Conservation (phyloP, 2,113 vertebrate species). For the Callipepla squamata region DNA sequence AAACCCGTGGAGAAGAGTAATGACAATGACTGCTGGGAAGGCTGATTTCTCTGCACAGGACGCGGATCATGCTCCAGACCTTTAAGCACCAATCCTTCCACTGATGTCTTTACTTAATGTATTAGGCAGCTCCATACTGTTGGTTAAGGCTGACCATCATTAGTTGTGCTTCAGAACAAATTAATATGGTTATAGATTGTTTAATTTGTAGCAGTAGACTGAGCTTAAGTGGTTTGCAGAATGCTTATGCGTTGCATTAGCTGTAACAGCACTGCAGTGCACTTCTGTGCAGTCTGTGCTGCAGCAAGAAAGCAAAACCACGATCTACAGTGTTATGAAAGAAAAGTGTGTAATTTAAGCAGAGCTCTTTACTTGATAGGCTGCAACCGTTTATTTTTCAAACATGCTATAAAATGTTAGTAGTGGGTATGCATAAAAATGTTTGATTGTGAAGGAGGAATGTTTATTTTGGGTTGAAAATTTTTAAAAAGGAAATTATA, state of each 20-base stretch:
- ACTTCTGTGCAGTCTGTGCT: neutral
- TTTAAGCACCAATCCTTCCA: fast-evolving
- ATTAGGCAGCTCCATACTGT: neutral
- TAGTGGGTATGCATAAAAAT: neutral
- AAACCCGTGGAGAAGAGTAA: fast-evolving
- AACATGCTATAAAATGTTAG: neutral
- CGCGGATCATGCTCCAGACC: fast-evolving
- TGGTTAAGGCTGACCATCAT: neutral
- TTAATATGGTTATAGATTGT: neutral
- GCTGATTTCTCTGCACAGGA: neutral
- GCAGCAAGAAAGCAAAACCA: neutral
- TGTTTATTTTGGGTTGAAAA: constrained; percentile 18
- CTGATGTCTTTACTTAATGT: neutral
- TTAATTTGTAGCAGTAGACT: neutral
- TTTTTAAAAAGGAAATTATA: neutral
- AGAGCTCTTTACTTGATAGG: neutral
- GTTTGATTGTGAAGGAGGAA: neutral
- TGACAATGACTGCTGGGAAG: neutral
- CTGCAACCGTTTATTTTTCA: constrained; percentile 15
- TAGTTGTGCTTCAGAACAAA: neutral
- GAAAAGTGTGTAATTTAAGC: constrained; percentile 16
- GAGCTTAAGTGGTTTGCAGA: neutral
- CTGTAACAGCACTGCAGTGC: neutral
- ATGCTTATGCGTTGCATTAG: neutral
- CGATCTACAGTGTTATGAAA: neutral